phyloP scores from a whole-genome alignment of 2,113 vertebrate species.

The Calidris pygmaea region DNA sequence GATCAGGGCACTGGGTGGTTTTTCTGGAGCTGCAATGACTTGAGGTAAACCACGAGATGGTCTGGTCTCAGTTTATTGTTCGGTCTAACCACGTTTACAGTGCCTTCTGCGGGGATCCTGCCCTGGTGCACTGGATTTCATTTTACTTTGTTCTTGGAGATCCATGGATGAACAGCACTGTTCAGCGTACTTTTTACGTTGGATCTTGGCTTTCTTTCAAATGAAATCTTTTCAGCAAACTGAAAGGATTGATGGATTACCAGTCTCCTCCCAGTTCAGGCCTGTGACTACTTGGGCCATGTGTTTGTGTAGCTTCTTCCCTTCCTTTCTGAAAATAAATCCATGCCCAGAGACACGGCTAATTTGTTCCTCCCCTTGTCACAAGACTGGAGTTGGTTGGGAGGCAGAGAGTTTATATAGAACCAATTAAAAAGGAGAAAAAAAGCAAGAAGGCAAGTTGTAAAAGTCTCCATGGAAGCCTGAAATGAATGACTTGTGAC shows the following conservation, averaged over 20 bases:
- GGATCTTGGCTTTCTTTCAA: background rate
- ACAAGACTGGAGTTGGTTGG: background rate
- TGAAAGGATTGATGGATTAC: background rate
- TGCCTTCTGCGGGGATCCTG: background rate
- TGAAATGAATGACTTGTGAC: background rate
- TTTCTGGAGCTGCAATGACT: background rate
- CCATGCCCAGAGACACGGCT: background rate
- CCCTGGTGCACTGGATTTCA: background rate
- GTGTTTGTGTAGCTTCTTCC: background rate
- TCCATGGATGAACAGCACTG: background rate
- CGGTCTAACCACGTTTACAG: background rate
- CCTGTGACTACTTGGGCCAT: background rate
- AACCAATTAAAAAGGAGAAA: background rate
- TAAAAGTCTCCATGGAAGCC: background rate
- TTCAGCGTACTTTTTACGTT: background rate
- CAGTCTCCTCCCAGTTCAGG: background rate
- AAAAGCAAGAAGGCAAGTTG: background rate
- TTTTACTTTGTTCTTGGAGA: background rate
- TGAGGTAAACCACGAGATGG: background rate
- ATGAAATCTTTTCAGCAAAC: background rate
- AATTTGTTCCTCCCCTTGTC: background rate
- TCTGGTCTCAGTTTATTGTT: background rate
- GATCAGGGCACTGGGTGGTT: background rate
- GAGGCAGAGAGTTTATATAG: background rate
- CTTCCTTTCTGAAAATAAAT: slow-evolving; percentile 11